These are phyloP conservation scores for Rattus norvegicus DNA, from an alignment of 2,113 vertebrate genomes.

Conservation along the genomic window GRCr8 NC_086032.1:80297501-80298000, in stretches of 20 bases:
- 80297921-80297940: neutral
- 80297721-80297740: neutral
- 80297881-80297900: neutral
- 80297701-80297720: neutral
- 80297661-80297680: neutral
- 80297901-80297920: neutral
- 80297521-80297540: neutral
- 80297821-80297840: neutral
- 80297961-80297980: neutral
- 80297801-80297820: neutral
- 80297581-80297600: neutral
- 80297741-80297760: neutral
- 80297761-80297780: neutral
- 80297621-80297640: neutral
- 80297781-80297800: neutral
- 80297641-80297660: neutral
- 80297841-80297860: neutral
- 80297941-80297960: neutral
- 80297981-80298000: neutral
- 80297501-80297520: neutral
- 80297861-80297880: neutral
- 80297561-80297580: neutral
- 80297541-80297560: neutral
- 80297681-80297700: neutral
- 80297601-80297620: neutral